Base-by-base conservation (phyloP, 2,113 vertebrate species). In the Callochromis pleurospilus region DNA sequence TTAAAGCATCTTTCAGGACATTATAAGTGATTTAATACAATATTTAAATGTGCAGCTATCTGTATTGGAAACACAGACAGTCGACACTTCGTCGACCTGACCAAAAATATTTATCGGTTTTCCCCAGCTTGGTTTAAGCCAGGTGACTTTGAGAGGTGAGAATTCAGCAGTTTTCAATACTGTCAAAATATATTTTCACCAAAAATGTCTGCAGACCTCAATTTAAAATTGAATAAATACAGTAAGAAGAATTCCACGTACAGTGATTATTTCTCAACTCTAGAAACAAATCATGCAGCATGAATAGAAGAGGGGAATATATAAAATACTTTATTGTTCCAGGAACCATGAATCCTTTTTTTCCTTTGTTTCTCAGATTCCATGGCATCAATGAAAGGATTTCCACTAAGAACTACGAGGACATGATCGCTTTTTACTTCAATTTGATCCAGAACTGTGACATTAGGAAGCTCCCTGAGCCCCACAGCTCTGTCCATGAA, bases 361-460 rank as follows among this genome's bases (percentile, higher is more conserved):
- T 47, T 8, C 14, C 21, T 36, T 40, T 73, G 11, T 70, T 45
- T 88, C 81, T 84, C 89, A 95, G 98, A 93, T 94, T 99, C 87
- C 98, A 99, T 53, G 98, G 98, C 12, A 70, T 98, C 88, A 98
- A 99, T 19, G 98, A 99, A 95, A 97, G 97, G 90, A 98, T 99
- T 94, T 98, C 98, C 1, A 15, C 95, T 55, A 95, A 97, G 90
- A 97, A 93, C 91, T 99, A 98, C 0, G 97, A 98, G 93, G 97
- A 95, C 3, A 91, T 98, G 15, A 91, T 98, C 0, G 84, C 93
- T 29, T 99, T 99, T 93, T 97, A 97, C 91, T 98, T 97, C 31
- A 97, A 94, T 85, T 94, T 99, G 13, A 97, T 99, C 77, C 97
- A 99, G 94, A 98, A 98, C 92, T 97, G 97, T 87, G 98, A 99